Evolutionary conservation across 2,888 invertebrate genomes (phyloP).

Genomic region (Bibio marci): DNA sequence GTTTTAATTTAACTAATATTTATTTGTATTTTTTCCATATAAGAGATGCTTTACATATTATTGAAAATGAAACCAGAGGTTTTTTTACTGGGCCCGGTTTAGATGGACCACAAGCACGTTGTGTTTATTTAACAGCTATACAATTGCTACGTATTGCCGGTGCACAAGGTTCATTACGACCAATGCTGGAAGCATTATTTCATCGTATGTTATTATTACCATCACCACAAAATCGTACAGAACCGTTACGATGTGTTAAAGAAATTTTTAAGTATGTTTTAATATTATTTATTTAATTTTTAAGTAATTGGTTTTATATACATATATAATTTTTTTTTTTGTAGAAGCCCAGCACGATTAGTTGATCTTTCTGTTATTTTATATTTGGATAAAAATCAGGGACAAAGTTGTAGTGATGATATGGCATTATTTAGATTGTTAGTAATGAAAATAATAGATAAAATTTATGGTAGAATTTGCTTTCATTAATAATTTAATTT

Average conservation of each 20-base stretch:
- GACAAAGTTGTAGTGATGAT: constrained; percentile 50
- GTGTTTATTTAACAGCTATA: constrained; percentile 74
- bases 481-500: background rate
- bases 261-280: constrained; percentile 47
- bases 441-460: constrained; percentile 21
- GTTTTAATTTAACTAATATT: background rate
- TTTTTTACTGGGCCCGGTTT: constrained; percentile 35
- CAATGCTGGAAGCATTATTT: constrained; percentile 83
- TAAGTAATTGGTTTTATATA: background rate
- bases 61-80: constrained; percentile 29
- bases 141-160: constrained; percentile 80
- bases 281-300: background rate
- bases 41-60: constrained; percentile 29
- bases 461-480: too few relatives aligned
- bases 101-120: constrained; percentile 72
- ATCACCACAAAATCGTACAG: constrained; percentile 66
- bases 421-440: constrained; percentile 70
- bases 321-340: background rate
- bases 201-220: constrained; percentile 85
- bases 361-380: constrained; percentile 46
- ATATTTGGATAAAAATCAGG: constrained; percentile 46
- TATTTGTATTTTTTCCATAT: background rate
- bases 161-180: constrained; percentile 67
- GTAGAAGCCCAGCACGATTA: constrained; percentile 51
- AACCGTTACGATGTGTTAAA: constrained; percentile 65